Evolutionary conservation across 1,140 invertebrate species (phyloP), one percentile per base, ranked within the genome.

Genomic region (Drosophila sp.): DNA sequence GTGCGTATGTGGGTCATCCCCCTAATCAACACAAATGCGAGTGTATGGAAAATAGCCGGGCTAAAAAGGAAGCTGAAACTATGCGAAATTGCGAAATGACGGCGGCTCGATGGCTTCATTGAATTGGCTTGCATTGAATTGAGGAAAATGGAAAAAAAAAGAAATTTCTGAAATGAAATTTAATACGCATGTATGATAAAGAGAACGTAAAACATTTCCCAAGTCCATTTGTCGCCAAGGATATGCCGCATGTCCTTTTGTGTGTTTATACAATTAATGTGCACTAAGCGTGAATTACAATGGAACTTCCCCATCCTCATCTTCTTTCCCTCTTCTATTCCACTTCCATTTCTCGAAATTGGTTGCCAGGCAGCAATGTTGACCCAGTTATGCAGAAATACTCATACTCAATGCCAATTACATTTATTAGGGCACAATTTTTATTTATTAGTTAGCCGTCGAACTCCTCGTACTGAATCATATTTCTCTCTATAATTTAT

Each of bases 401-500:
- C 70, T 73, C 69, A 45, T 64, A 76, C 65, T 62, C 50, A 36
- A 46, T 73, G 72, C 78, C 82, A 86, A 86, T 86, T 86, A 86
- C 82, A 87, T 81, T 86, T 86, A 86, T 86, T 87, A 89, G 64
- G 78, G 72, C 75, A 86, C 48, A 72, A 78, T 61, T 82, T 81
- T 78, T 87, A 89, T 81, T 83, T 89, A 89, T 83, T 74, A 59
- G 59, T 34, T 41, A 48, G 36, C 21, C 61, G 25, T 16, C 14
- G 50, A 18, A 14, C 50, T 36, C 14, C 9, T 25, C 27, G 36
- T 46, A 27, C 81, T 81, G 76, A 89, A 74, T 83, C 83, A 80
- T 89, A 21, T 21, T 83, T 89, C 79, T 77, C 70, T 80, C 86
- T 72, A 83, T 89, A 89, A 89, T 89, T 83, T 77, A 89, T 80